Conservation (phyloP, 2,888 invertebrate species). For the Agelastica alni region DNA sequence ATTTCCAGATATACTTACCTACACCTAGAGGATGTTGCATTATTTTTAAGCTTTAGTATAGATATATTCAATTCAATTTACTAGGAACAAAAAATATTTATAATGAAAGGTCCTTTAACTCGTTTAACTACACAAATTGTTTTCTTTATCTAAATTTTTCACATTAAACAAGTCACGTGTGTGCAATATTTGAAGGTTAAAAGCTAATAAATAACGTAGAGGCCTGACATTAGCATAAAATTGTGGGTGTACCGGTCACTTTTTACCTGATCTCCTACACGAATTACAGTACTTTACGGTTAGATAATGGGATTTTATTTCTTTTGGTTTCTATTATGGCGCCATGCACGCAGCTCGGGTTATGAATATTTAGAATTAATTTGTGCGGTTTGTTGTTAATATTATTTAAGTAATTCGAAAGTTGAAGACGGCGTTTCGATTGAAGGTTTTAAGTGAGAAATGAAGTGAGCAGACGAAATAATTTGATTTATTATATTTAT, state of each 20-base stretch:
- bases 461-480: too few relatives aligned
- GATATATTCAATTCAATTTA: too few relatives aligned
- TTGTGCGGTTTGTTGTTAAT: slow-evolving; percentile 1
- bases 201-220: slow-evolving; percentile 18
- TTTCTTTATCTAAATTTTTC: not conserved
- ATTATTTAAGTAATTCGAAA: too few relatives aligned
- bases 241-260: slow-evolving; percentile 40
- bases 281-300: slow-evolving; percentile 37
- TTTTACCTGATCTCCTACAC: slow-evolving; percentile 43
- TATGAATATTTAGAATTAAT: slow-evolving; percentile 4
- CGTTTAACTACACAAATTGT: too few relatives aligned
- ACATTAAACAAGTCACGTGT: slow-evolving; percentile 9
- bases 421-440: too few relatives aligned
- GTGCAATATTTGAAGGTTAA: slow-evolving; percentile 23
- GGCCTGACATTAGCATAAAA: slow-evolving; percentile 28
- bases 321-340: slow-evolving; percentile 35
- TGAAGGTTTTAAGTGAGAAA: too few relatives aligned
- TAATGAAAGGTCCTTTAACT: too few relatives aligned
- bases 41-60: too few relatives aligned
- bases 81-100: too few relatives aligned
- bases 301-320: slow-evolving; percentile 40
- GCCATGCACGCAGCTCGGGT: slow-evolving; percentile 4
- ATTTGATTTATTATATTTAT: too few relatives aligned
- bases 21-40: too few relatives aligned
- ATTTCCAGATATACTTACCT: too few relatives aligned